These are phyloP conservation scores for Umimayanthus kanabou DNA, from an alignment of 92 coral and sea anemone species.

Conservation along the genomic window DNA sequence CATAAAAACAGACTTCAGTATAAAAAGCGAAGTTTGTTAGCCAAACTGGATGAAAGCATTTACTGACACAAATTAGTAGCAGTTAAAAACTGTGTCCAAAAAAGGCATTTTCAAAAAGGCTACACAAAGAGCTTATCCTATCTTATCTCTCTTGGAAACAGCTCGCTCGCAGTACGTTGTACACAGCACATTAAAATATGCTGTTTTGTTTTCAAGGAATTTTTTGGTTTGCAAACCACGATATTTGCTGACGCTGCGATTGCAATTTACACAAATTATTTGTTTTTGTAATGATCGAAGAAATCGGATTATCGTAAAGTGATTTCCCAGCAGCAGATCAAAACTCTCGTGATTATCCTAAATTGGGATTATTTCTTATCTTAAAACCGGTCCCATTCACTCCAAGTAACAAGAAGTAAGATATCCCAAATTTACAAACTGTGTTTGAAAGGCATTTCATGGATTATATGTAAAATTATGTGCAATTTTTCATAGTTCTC, in stretches of 20 bases:
- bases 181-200: background rate
- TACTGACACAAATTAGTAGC: too few species aligned
- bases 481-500: background rate
- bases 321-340: background rate
- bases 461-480: too few species aligned
- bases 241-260: conserved; percentile 35
- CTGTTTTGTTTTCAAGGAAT: background rate
- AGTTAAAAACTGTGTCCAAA: too few species aligned
- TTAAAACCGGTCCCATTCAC: background rate
- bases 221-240: background rate
- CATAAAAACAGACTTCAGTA: background rate
- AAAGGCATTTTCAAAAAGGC: too few species aligned
- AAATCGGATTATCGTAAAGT: background rate
- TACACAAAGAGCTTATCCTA: too few species aligned
- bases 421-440: background rate
- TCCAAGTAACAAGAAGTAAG: background rate
- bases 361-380: background rate
- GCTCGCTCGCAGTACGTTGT: background rate
- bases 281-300: background rate
- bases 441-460: background rate
- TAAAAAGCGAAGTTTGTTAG: too few species aligned
- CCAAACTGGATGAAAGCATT: too few species aligned
- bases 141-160: background rate
- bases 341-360: background rate
- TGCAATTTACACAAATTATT: background rate